These are phyloP conservation scores for Lasioglossum oenotherae DNA, from an alignment of 2,888 invertebrate species.

Conservation along the genomic window DNA sequence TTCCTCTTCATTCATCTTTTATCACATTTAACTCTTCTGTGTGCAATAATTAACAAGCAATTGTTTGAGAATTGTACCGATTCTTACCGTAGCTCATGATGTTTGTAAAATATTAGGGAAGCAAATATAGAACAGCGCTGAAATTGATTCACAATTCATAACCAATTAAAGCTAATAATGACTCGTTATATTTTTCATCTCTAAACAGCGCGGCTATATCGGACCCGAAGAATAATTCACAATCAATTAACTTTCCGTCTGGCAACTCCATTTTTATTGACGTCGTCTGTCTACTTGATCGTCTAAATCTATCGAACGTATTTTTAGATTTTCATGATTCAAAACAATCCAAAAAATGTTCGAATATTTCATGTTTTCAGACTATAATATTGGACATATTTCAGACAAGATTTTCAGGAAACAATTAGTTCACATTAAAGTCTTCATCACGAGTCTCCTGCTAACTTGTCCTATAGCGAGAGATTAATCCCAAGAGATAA, in stretches of 20 bases:
- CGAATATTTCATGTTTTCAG: not conserved
- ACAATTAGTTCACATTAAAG: not conserved
- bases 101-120: not conserved
- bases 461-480: not conserved
- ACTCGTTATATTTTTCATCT: not conserved
- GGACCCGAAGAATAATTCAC: not conserved
- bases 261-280: not conserved
- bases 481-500: not conserved
- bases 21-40: no score
- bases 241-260: no score
- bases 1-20: no score
- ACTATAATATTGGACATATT: not conserved
- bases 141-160: not conserved
- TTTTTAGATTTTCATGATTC: not conserved
- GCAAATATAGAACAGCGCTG: not conserved
- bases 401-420: not conserved
- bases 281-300: not conserved
- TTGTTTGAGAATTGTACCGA: no score
- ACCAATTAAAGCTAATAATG: not conserved
- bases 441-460: not conserved
- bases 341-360: not conserved
- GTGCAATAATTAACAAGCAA: no score
- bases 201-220: not conserved
- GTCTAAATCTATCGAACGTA: no score
- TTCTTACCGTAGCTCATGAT: no score